phyloP scores from a whole-genome alignment of 2,888 invertebrate species.

The Leptinotarsa haldemani region DNA sequence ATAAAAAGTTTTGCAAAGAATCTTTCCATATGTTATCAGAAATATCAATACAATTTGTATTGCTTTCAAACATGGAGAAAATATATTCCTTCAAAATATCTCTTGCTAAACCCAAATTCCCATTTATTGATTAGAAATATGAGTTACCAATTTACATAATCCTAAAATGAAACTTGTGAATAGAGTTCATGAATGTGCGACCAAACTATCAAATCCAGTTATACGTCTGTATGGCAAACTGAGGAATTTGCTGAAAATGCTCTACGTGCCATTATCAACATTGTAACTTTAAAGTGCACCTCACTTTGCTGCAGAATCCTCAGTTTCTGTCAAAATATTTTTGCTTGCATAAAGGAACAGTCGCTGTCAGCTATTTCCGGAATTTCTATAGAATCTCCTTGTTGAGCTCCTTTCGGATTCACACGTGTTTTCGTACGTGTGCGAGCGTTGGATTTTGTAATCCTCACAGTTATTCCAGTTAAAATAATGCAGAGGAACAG shows the following conservation, averaged over 20 bases:
- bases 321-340: background rate
- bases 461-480: background rate
- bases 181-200: too few relatives aligned
- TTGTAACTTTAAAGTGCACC: conserved; percentile 3
- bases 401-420: background rate
- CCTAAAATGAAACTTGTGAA: too few relatives aligned
- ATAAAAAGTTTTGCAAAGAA: too few relatives aligned
- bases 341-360: background rate
- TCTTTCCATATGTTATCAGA: too few relatives aligned
- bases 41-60: too few relatives aligned
- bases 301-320: conserved; percentile 3
- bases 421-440: background rate
- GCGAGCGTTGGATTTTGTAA: background rate
- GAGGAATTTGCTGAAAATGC: background rate
- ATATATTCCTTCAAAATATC: too few relatives aligned
- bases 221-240: background rate
- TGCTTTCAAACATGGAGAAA: too few relatives aligned
- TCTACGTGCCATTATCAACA: conserved; percentile 1
- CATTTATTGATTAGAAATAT: too few relatives aligned
- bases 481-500: too few relatives aligned
- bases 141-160: too few relatives aligned
- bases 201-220: too few relatives aligned
- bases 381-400: background rate
- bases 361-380: conserved; percentile 3
- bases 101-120: too few relatives aligned